Evolutionary conservation across 2,888 invertebrate species (phyloP).

Genomic region (Flexamia atlantica): DNA sequence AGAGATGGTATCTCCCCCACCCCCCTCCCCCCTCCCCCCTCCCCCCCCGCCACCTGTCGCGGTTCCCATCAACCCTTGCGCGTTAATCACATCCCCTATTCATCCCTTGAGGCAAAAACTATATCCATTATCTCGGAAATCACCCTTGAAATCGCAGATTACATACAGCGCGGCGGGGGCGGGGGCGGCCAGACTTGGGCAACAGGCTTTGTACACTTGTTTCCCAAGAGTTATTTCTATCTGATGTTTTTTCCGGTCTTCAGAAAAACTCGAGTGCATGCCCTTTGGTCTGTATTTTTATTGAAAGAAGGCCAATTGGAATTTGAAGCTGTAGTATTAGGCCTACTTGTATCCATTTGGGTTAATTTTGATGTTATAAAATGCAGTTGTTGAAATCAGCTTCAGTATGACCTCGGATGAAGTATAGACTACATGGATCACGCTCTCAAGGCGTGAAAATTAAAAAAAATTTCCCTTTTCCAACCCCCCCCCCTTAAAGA

Average conservation of each 20-base stretch:
- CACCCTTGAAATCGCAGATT: slow-evolving; percentile 60
- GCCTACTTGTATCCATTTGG: too few species aligned
- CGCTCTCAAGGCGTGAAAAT: too few species aligned
- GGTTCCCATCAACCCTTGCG: slow-evolving; percentile 53
- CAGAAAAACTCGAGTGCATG: too few species aligned
- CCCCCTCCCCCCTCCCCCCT: not conserved
- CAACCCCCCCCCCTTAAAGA: too few species aligned
- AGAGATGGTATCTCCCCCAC: not conserved
- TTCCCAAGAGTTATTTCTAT: not conserved
- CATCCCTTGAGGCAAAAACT: slow-evolving; percentile 52
- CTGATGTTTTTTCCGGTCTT: not conserved
- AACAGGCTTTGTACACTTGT: not conserved
- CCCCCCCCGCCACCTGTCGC: slow-evolving; percentile 40
- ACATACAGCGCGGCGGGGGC: slow-evolving; percentile 36
- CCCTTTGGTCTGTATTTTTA: too few species aligned
- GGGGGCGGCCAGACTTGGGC: not conserved
- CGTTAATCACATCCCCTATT: slow-evolving; percentile 52
- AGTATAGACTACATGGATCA: too few species aligned
- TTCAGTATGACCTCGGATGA: too few species aligned
- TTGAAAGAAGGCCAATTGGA: too few species aligned
- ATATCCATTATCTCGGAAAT: slow-evolving; percentile 49
- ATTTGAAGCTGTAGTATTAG: too few species aligned
- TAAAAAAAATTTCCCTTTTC: too few species aligned
- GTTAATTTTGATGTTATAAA: too few species aligned
- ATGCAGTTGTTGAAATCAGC: too few species aligned